Conservation (phyloP, 2,797 vertebrate species). For the Chelon auratus region DNA sequence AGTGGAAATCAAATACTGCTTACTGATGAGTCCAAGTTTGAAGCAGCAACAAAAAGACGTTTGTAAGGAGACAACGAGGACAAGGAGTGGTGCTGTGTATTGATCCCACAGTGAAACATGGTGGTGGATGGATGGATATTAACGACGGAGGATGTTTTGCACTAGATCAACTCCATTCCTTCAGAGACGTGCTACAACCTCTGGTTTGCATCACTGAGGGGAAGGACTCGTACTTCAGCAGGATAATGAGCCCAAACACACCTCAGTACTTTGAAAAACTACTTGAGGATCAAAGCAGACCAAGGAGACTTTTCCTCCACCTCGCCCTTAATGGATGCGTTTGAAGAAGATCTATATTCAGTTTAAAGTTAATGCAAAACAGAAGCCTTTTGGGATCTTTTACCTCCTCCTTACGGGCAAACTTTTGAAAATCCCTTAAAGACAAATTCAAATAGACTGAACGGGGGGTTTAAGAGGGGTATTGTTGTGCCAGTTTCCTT, state of each 20-base stretch:
- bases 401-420: too few relatives aligned
- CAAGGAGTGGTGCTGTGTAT: constrained; percentile 1
- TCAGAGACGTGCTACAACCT: constrained; percentile 2
- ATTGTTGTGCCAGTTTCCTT: too few relatives aligned
- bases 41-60: not conserved
- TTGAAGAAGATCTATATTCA: not conserved
- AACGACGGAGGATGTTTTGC: too few relatives aligned
- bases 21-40: not conserved
- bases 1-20: not conserved
- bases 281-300: not conserved
- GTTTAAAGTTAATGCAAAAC: too few relatives aligned
- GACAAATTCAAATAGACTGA: too few relatives aligned
- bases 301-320: not conserved
- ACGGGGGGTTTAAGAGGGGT: too few relatives aligned
- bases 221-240: not conserved
- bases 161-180: not conserved
- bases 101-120: not conserved
- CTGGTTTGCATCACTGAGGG: constrained; percentile 2
- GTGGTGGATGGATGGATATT: too few relatives aligned
- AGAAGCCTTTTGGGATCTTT: too few relatives aligned
- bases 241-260: not conserved
- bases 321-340: not conserved
- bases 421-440: too few relatives aligned
- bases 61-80: not conserved
- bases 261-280: not conserved